Evolutionary conservation across 2,888 invertebrate genomes (phyloP).

Genomic region (Andrena bucephala): DNA sequence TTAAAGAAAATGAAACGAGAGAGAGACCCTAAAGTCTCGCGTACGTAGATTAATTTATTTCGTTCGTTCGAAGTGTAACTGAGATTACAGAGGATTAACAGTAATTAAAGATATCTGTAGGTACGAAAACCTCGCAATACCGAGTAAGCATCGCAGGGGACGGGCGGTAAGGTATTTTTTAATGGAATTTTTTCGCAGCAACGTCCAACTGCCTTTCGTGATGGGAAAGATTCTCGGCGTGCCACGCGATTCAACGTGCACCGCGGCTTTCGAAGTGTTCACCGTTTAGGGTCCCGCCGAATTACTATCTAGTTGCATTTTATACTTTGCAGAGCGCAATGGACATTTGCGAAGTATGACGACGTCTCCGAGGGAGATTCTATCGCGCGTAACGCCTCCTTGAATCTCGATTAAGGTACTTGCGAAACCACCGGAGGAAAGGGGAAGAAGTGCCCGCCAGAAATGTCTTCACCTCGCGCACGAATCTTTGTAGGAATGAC

Average conservation of each 20-base stretch:
- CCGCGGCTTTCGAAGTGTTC: slow-evolving; percentile 12
- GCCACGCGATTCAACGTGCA: neutral
- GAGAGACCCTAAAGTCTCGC: neutral
- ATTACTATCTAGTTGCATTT: slow-evolving; percentile 14
- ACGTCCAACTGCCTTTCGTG: slow-evolving; percentile 18
- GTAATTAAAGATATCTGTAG: slow-evolving; percentile 34
- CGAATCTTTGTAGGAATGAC: slow-evolving; percentile 66
- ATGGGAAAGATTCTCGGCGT: neutral
- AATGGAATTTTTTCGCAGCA: neutral
- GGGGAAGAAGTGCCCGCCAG: slow-evolving; percentile 33
- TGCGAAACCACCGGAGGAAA: slow-evolving; percentile 26
- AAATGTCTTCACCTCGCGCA: slow-evolving; percentile 66
- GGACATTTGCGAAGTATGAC: neutral
- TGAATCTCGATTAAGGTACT: slow-evolving; percentile 55
- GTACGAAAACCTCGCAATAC: slow-evolving; percentile 37
- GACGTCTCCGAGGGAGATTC: slow-evolving; percentile 21
- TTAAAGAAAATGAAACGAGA: neutral
- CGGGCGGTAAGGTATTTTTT: slow-evolving; percentile 25
- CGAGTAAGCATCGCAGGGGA: slow-evolving; percentile 1
- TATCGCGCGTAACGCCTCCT: slow-evolving; percentile 45
- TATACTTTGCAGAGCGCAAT: slow-evolving; percentile 6
- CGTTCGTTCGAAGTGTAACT: slow-evolving; percentile 8
- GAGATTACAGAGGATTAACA: slow-evolving; percentile 26
- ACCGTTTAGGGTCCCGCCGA: neutral
- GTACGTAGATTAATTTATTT: slow-evolving; percentile 45